Conservation (phyloP, 2,113 vertebrate species). For the Muntiacus reevesi region DNA sequence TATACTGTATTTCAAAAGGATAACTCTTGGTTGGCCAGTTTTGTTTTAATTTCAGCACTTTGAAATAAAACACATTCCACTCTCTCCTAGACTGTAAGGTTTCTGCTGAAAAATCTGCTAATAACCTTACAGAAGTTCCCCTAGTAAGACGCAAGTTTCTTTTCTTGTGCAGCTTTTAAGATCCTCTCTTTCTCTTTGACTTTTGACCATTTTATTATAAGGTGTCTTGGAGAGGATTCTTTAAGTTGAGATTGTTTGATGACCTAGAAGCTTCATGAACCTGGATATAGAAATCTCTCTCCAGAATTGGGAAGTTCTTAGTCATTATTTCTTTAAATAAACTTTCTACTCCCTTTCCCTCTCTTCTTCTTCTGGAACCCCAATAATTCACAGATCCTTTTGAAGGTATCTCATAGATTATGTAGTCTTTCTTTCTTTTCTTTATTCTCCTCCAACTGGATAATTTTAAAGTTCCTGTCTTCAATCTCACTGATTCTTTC, state of each 20-base stretch:
- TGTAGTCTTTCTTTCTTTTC: not conserved
- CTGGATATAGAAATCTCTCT: not conserved
- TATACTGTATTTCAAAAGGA: not conserved
- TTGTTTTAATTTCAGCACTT: not conserved
- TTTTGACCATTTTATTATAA: not conserved
- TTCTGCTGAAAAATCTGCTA: not conserved
- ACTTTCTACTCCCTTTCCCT: not conserved
- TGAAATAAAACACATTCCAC: not conserved
- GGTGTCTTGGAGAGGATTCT: not conserved
- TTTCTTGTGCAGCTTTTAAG: not conserved
- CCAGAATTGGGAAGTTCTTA: not conserved
- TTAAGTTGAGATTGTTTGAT: not conserved
- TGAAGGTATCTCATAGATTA: not conserved
- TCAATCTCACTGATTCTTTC: not conserved
- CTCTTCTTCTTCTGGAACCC: not conserved
- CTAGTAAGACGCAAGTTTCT: not conserved
- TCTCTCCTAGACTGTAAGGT: not conserved
- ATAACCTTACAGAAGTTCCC: not conserved
- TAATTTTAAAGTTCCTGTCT: not conserved
- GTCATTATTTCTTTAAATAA: not conserved
- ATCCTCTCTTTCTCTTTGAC: not conserved
- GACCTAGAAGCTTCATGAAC: not conserved
- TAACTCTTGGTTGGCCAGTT: not conserved
- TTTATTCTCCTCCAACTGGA: not conserved
- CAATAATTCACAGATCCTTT: not conserved